Evolutionary conservation across 2,888 invertebrate species (phyloP).

Genomic region (Hypena proboscidalis): DNA sequence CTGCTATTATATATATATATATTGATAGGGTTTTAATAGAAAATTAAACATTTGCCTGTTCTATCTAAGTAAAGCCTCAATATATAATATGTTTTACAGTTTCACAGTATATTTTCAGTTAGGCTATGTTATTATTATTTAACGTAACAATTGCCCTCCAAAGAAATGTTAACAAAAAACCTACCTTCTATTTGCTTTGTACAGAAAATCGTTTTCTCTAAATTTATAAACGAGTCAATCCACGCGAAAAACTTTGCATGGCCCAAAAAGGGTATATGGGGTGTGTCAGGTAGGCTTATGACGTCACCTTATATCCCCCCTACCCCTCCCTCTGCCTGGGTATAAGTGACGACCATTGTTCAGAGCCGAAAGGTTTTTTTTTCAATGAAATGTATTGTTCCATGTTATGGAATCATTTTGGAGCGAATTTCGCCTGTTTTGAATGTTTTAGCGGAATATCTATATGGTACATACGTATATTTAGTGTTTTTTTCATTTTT

Average conservation of each 20-base stretch:
- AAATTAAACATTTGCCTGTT: too few relatives aligned
- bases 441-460: slow-evolving; percentile 1
- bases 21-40: too few relatives aligned
- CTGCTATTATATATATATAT: too few relatives aligned
- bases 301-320: slow-evolving; percentile 47
- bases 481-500: too few relatives aligned
- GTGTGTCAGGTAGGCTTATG: slow-evolving; percentile 48
- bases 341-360: slow-evolving; percentile 41
- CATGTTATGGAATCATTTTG: background rate
- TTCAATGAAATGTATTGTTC: slow-evolving; percentile 21
- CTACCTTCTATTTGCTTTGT: too few relatives aligned
- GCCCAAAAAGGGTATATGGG: slow-evolving; percentile 12
- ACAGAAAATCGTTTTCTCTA: too few relatives aligned
- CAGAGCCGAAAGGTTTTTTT: slow-evolving; percentile 17
- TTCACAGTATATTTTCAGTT: too few relatives aligned
- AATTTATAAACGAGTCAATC: background rate
- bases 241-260: background rate
- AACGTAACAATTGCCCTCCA: too few relatives aligned
- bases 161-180: too few relatives aligned
- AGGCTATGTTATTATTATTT: too few relatives aligned
- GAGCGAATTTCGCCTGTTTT: background rate
- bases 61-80: too few relatives aligned
- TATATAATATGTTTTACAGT: too few relatives aligned
- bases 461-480: background rate
- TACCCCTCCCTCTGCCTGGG: slow-evolving; percentile 22